These are phyloP conservation scores for Nylanderia fulva DNA, from an alignment of 1,140 invertebrate species.

Conservation along the genomic window DNA sequence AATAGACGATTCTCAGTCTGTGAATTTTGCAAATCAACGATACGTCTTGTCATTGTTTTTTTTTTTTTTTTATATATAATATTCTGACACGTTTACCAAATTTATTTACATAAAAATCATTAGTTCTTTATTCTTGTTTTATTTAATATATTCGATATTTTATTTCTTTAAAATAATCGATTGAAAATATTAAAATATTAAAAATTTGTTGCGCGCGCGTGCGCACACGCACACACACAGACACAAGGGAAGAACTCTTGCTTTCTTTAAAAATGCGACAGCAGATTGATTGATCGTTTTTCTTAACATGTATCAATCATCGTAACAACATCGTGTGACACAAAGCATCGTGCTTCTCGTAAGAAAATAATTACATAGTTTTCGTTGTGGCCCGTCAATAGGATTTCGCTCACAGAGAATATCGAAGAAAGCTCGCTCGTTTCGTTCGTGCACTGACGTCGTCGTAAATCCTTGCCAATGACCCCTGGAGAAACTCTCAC, in stretches of 20 bases:
- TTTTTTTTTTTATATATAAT: slow-evolving; percentile 14
- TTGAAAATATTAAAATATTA: slow-evolving; percentile 17
- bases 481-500: slow-evolving; percentile 71
- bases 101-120: neutral
- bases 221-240: too few relatives aligned
- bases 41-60: neutral
- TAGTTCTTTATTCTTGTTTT: neutral
- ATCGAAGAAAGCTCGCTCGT: slow-evolving; percentile 25
- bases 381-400: slow-evolving; percentile 24
- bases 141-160: neutral
- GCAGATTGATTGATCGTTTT: slow-evolving; percentile 27
- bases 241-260: neutral
- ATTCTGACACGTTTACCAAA: neutral
- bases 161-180: neutral
- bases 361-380: slow-evolving; percentile 57
- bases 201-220: neutral
- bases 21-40: slow-evolving; percentile 65
- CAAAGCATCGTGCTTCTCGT: slow-evolving; percentile 28
- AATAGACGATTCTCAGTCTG: slow-evolving; percentile 66
- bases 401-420: slow-evolving; percentile 44
- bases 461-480: slow-evolving; percentile 73
- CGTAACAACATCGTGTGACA: slow-evolving; percentile 41
- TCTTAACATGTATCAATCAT: neutral
- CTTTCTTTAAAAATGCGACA: slow-evolving; percentile 2
- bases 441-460: slow-evolving; percentile 20